These are phyloP conservation scores for Siderastrea radians DNA, from an alignment of 92 coral and sea anemone genomes.

Conservation along the genomic window DNA sequence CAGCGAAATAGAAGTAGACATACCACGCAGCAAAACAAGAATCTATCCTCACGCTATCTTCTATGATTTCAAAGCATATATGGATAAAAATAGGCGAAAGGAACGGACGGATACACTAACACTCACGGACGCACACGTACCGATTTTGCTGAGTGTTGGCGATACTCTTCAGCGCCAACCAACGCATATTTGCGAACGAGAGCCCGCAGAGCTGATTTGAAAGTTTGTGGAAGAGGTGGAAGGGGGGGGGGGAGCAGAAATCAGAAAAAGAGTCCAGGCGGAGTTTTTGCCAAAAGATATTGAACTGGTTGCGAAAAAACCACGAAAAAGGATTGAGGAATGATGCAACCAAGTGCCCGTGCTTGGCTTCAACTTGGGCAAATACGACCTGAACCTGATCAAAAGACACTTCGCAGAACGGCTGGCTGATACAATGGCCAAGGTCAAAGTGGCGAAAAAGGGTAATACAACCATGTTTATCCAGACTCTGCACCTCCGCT, in stretches of 20 bases:
- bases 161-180: neutral
- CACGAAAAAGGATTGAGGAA: neutral
- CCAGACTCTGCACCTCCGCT: neutral
- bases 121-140: neutral
- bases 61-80: conserved; percentile 6
- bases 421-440: neutral
- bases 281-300: neutral
- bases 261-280: neutral
- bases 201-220: conserved; percentile 1
- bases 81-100: neutral
- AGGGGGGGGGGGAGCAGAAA: no score
- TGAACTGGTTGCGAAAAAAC: neutral
- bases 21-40: neutral
- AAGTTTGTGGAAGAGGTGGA: neutral
- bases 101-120: neutral
- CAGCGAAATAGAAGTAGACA: no score
- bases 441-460: neutral
- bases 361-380: neutral
- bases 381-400: conserved; percentile 12
- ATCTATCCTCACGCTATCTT: conserved; percentile 3
- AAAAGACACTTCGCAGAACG: neutral
- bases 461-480: neutral
- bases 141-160: neutral
- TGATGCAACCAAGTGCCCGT: neutral
- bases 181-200: neutral